Base-by-base conservation (phyloP, 2,797 vertebrate genomes). In the Clarias platycephalus region DNA sequence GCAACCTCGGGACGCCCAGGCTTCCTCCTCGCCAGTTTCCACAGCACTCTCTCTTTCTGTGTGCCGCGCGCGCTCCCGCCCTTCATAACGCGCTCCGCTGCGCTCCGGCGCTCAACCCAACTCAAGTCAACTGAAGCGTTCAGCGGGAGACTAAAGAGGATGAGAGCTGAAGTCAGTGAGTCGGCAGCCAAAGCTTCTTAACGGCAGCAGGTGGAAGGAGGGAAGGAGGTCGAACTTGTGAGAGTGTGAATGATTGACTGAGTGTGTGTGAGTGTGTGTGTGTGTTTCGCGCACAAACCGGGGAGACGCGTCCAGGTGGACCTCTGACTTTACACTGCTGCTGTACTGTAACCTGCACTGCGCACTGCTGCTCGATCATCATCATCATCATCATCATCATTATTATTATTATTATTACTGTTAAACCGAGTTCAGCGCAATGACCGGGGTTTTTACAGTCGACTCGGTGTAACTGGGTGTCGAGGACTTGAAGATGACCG, bases 151-250 rank as follows among this genome's bases (percentile, higher is more conserved):
- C 89, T 94, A 90, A 93, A 93, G 92, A 91, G 93, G 93, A 93
- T 94, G 92, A 94, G 93, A 94, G 91, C 91, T 94, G 91, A 92
- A 93, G 92, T 93, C 92, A 94, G 91, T 91, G 92, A 94, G 89
- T 57, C 81, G 68, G 87, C 91, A 87, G 90, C 91, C 84, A 94
- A 95, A 95, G 94, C 94, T 89, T 94, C 93, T 95, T 95, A 95
- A 92, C 89, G 81, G 89, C 92, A 89, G 92, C 93, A 91, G 92
- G 91, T 91, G 89, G 90, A 86, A 76, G 44, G 71, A 83, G 60
- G 71, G 7, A 49, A 91, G 85, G 82, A 87, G 87, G 83, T 85
- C 22, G 67, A 81, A 66, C 44, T 49, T 49, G 60, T n/a, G 24
- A 75, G 85, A 80, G 75, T 66, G 67, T 86, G 83, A 83, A 86